Conservation (phyloP, 2,113 vertebrate species). For the Cnemophilus loriae region DNA sequence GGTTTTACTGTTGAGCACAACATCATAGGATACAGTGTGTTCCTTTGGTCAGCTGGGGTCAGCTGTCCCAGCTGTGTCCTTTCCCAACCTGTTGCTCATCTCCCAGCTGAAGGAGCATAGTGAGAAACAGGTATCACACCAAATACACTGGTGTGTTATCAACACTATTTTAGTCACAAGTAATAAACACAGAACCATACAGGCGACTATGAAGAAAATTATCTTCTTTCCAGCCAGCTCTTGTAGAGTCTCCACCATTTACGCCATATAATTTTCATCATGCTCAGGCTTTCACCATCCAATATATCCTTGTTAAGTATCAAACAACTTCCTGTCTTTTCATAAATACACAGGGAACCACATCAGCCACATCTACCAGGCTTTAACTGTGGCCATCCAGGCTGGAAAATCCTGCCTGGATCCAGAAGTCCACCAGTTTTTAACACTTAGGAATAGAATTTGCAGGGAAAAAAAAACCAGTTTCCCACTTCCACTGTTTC, state of each 20-base stretch:
- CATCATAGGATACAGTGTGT: too few species aligned
- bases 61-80: background rate
- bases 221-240: background rate
- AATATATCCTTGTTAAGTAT: background rate
- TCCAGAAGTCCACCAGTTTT: background rate
- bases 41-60: rapidly evolving
- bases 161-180: background rate
- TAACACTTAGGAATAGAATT: background rate
- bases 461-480: background rate
- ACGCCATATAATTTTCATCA: background rate
- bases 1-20: background rate
- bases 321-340: background rate
- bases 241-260: background rate
- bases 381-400: background rate
- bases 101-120: background rate
- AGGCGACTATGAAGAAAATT: background rate
- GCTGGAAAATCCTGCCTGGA: background rate
- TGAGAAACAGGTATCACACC: background rate
- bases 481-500: background rate
- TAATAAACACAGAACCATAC: background rate
- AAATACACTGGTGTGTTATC: background rate
- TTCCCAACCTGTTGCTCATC: background rate
- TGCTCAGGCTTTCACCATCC: background rate
- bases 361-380: background rate
- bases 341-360: background rate